Conservation (phyloP, 37 sponge, comb jelly and placozoan genomes). For the Agelas oroides region DNA sequence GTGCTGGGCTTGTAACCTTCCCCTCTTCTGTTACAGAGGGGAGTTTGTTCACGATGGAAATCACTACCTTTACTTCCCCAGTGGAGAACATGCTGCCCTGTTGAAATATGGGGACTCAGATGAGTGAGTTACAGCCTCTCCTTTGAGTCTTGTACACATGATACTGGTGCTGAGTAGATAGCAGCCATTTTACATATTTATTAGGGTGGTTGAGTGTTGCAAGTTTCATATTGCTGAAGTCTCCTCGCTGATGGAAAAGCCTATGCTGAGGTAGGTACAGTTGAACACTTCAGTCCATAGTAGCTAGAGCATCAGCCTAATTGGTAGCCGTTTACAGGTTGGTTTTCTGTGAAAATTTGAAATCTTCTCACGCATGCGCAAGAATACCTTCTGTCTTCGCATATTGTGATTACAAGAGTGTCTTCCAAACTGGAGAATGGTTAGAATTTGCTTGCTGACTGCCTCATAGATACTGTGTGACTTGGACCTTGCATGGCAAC, state of each 20-base stretch:
- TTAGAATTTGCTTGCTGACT: too few relatives aligned
- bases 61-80: slow-evolving; percentile 7
- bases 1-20: too few relatives aligned
- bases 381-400: too few relatives aligned
- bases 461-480: too few relatives aligned
- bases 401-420: too few relatives aligned
- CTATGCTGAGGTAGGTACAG: slow-evolving; percentile 9
- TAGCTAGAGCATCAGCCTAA: background rate
- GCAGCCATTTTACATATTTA: background rate
- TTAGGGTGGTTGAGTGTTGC: background rate
- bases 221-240: slow-evolving; percentile 19
- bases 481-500: too few relatives aligned
- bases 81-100: background rate
- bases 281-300: background rate
- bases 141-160: too few relatives aligned
- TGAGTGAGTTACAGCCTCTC: background rate
- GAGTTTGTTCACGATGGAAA: slow-evolving; percentile 11
- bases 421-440: too few relatives aligned
- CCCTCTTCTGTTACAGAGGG: background rate
- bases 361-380: too few relatives aligned
- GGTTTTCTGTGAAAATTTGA: too few relatives aligned
- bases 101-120: background rate
- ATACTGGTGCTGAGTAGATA: too few relatives aligned
- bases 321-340: too few relatives aligned
- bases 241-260: background rate